Evolutionary conservation across 2,797 vertebrate species (phyloP).

Genomic region (Lateolabrax maculatus): DNA sequence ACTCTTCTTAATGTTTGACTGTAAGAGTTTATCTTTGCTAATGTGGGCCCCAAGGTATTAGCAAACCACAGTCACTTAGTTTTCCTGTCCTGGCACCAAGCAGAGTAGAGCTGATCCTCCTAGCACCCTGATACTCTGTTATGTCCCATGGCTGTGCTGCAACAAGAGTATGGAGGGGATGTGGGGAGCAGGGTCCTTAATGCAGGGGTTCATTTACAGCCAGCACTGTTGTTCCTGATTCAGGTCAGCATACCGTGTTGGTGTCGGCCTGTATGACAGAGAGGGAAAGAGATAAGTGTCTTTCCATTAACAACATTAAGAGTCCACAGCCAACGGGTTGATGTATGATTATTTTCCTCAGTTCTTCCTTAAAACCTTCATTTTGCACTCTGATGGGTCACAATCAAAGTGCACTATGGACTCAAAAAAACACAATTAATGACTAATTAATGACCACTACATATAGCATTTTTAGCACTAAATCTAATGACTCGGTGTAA

Average conservation of each 20-base stretch:
- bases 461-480: background rate
- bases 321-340: background rate
- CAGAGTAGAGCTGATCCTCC: background rate
- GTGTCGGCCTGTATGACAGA: background rate
- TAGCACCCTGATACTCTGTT: background rate
- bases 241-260: too few species aligned
- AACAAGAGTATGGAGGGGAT: too few species aligned
- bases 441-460: too few species aligned
- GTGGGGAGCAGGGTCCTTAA: background rate
- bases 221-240: too few species aligned
- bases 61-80: background rate
- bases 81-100: too few species aligned
- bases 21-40: background rate
- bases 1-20: background rate
- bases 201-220: rapidly evolving
- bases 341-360: too few species aligned
- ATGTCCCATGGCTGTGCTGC: background rate
- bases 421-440: too few species aligned
- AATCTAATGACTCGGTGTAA: background rate
- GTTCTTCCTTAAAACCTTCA: too few species aligned
- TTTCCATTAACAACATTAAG: background rate
- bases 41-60: too few species aligned
- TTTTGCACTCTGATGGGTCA: too few species aligned
- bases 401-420: too few species aligned
- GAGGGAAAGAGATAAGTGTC: background rate